phyloP scores from a whole-genome alignment of 2,797 vertebrate species.

The Rallus crepitans region DNA sequence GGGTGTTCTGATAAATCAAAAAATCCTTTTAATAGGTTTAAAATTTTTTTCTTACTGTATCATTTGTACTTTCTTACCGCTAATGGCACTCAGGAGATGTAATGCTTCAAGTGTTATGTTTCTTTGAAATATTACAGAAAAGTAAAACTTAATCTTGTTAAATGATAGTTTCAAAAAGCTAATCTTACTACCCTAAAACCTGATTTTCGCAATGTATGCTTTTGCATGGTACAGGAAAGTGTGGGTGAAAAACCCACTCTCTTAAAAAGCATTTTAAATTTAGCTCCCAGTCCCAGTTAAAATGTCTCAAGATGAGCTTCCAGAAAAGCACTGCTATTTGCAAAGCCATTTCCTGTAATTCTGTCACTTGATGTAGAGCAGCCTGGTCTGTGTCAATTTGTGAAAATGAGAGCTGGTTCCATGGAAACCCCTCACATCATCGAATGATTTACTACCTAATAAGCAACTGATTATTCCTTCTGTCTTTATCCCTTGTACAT shows the following conservation, averaged over 20 bases:
- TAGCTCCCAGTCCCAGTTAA: background rate
- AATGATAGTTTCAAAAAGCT: background rate
- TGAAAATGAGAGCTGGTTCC: background rate
- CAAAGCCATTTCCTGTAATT: slow-evolving; percentile 31
- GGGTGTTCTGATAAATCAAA: background rate
- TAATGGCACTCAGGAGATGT: background rate
- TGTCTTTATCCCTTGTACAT: background rate
- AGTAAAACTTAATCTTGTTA: background rate
- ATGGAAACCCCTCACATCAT: background rate
- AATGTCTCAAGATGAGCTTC: slow-evolving; percentile 17
- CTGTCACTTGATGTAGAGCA: background rate
- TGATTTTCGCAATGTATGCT: background rate
- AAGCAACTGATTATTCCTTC: background rate
- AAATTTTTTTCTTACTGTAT: background rate
- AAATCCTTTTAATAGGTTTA: background rate
- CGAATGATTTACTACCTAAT: background rate
- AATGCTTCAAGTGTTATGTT: background rate
- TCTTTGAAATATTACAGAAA: background rate
- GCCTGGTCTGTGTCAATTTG: background rate
- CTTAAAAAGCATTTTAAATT: background rate
- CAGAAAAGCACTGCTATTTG: background rate
- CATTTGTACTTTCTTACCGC: background rate
- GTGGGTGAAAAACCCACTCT: background rate
- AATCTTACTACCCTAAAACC: background rate
- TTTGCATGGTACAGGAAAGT: background rate